Base-by-base conservation (phyloP, 2,797 vertebrate species). In the Pogoniulus pusillus region DNA sequence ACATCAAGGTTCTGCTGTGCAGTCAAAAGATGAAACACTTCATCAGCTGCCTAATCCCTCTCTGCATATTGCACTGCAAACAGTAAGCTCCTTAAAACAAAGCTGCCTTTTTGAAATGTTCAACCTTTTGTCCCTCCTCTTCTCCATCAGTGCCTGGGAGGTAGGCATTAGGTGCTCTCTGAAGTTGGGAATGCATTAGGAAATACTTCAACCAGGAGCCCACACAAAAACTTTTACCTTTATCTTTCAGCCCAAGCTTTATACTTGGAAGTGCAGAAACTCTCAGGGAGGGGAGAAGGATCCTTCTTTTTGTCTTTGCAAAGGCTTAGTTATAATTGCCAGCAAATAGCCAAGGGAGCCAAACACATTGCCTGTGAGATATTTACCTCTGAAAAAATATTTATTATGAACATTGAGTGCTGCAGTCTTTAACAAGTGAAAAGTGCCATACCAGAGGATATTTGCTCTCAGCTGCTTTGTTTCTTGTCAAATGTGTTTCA, bases 391-490 rank as follows among this genome's bases (percentile, higher is more conserved):
- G 87, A 77, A 78, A 65, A 91, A 85, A 43, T 55, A 59, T 63
- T 93, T 85, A 34, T 63, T 71, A 39, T 65, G 60, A 85, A 64
- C 87, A 57, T 10, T 0, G 19, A 74, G 22, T 22, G 49, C 66
- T 39, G 63, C 79, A 55, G 43, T 9, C 35, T 63, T 88, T 77
- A 87, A 49, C 3, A 7, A 85, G 87, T 66, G 79, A 26, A 63
- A 86, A 85, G 66, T 70, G 77, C 60, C 53, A 7, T 30, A 85
- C n/a, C 32, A 41, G 82, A 76, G 73, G 53, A 27, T 85, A 81
- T 95, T 92, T 94, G 76, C 89, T 93, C 82, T 94, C 92, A 89
- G 89, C 65, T 79, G 35, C 76, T 89, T 89, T 68, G 90, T 87
- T 86, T 6, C 0, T 60, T 89, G 90, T 93, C 85, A 91, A 89